A percentile compares a stretch with the other conserved stretches of the same genome.
These are phyloP conservation scores for Mustelus asterias DNA, from an alignment of 2,113 vertebrate genomes.

Conservation along the genomic window DNA sequence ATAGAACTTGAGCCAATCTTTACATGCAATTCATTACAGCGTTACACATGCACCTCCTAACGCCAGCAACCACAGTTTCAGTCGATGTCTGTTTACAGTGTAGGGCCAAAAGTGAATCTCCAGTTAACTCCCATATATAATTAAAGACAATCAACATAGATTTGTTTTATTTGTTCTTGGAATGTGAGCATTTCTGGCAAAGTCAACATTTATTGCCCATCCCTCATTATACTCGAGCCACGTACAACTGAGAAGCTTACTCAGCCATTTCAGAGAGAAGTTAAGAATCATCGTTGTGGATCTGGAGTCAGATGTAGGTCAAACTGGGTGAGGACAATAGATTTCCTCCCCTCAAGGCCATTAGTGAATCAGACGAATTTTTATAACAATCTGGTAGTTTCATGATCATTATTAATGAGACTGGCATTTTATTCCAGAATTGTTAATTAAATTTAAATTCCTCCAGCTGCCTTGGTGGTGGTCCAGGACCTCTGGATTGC, in stretches of 20 bases:
- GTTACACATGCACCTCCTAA: not conserved
- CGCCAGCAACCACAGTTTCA: no score
- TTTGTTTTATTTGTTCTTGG: not conserved
- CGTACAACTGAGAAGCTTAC: not conserved
- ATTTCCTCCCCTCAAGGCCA: not conserved
- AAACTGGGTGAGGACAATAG: not conserved
- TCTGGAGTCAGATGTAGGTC: not conserved
- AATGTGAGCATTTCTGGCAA: not conserved
- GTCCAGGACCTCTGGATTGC: not conserved
- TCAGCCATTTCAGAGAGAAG: not conserved
- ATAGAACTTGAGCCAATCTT: not conserved
- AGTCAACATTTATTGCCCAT: not conserved
- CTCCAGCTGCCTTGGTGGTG: not conserved
- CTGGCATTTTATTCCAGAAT: not conserved
- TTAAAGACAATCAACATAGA: not conserved
- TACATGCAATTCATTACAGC: no score
- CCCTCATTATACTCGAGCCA: not conserved
- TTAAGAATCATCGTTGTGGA: not conserved
- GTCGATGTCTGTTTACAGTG: not conserved
- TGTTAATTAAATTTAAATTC: not conserved
- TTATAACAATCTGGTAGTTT: not conserved
- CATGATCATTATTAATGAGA: not conserved
- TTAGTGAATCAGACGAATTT: not conserved
- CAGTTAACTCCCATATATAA: not conserved
- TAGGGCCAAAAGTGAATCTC: not conserved